Conservation (phyloP, 2,113 vertebrate species). For the Centropus bengalensis region DNA sequence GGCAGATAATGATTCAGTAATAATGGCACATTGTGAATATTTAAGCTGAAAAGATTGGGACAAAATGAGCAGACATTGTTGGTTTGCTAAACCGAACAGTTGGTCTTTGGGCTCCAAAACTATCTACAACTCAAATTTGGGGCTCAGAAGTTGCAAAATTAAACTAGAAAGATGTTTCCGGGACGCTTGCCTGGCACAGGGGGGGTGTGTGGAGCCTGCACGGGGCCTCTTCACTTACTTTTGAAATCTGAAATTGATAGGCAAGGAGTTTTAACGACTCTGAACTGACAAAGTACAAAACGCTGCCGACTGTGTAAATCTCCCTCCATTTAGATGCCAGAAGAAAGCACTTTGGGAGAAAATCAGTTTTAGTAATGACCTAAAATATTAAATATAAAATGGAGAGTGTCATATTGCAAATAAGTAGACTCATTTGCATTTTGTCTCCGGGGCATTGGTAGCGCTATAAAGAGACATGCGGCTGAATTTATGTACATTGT, state of each 20-base stretch:
- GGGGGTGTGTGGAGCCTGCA: constrained; percentile 15
- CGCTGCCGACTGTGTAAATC: constrained; percentile 33
- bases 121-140: constrained; percentile 73
- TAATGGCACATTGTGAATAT: constrained; percentile 93
- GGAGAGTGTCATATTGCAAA: constrained; percentile 64
- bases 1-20: constrained; percentile 93
- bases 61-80: constrained; percentile 85
- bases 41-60: constrained; percentile 86
- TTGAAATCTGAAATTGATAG: constrained; percentile 58
- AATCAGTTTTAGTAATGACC: constrained; percentile 60
- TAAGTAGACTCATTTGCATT: constrained; percentile 69
- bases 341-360: constrained; percentile 67
- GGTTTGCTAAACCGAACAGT: constrained; percentile 81
- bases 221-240: constrained; percentile 38
- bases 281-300: constrained; percentile 48
- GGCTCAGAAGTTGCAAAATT: constrained; percentile 69
- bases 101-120: constrained; percentile 79
- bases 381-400: constrained; percentile 72
- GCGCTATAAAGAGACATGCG: constrained; percentile 49
- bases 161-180: constrained; percentile 57
- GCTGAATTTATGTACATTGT: constrained; percentile 68
- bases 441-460: constrained; percentile 64
- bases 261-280: not conserved
- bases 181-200: constrained; percentile 30
- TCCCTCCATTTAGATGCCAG: constrained; percentile 61